Base-by-base conservation (phyloP, 2,888 invertebrate species). In the Parapristionchus giblindavisi region DNA sequence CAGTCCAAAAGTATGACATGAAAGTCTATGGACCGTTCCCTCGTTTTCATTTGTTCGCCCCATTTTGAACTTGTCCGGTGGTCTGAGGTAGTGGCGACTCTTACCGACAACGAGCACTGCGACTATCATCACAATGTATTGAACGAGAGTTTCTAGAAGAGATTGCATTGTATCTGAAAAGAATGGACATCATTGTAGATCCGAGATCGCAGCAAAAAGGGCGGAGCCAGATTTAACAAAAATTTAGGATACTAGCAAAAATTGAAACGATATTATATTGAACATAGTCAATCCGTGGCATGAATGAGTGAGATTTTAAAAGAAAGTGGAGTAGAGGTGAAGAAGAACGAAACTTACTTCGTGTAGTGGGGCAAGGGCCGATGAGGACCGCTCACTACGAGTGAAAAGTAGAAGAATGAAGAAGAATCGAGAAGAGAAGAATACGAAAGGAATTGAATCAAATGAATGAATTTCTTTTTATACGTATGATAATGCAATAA, bases 131-230 rank as follows among this genome's bases (percentile, higher is more conserved):
- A 65, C 32, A 65, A 27, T 65, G 63, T 65, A 29, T 43, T 43
- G 63, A 36, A 65, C 34, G 43, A 65, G 63, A 65, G 63, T 65
- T 43, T 65, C 63, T 43, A 65, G 63, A 65, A 65, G 63, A 65
- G 63, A 65, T 65, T 65, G 63, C 63, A 65, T 65, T 29, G 63
- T 65, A 43, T 65, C 63, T 65, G 63, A 43, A 65, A 65, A 29
- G 27, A 11, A 1, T 27, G 29, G 11, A 8, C 43, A 43, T 65
- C 29, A 63, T 27, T 38, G 27, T 63, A 27, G 63, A 17, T 21
- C 60, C 11, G n/a, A n/a, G n/a, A n/a, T n/a, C n/a, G n/a, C n/a
- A n/a, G n/a, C n/a, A n/a, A n/a, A n/a, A n/a, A n/a, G n/a, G n/a
- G n/a, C n/a, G n/a, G n/a, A n/a, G n/a, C n/a, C n/a, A n/a, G n/a